phyloP scores from a whole-genome alignment of 1,140 invertebrate species.

The Cotesia vestalis region DNA sequence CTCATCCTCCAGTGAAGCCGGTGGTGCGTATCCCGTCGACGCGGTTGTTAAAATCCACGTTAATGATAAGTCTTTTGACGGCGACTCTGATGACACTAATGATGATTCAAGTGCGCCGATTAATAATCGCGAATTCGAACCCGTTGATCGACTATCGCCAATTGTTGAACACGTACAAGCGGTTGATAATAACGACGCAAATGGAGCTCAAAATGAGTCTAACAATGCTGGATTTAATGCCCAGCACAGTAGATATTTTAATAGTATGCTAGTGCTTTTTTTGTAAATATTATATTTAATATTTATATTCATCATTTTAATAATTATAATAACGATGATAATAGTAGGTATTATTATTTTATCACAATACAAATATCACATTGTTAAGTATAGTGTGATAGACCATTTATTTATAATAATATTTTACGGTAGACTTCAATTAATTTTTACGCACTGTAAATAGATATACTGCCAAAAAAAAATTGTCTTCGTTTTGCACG shows the following conservation, averaged over 20 bases:
- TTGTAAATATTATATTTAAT: conserved; percentile 52
- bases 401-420: no score
- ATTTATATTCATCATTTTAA: conserved; percentile 21
- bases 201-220: conserved; percentile 52
- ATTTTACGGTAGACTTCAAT: no score
- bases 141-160: conserved; percentile 54
- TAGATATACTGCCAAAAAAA: no score
- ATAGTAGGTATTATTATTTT: conserved; percentile 19
- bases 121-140: conserved; percentile 25
- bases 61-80: conserved; percentile 53
- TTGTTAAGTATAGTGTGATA: neutral
- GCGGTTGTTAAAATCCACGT: conserved; percentile 57
- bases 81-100: conserved; percentile 55
- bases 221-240: conserved; percentile 30
- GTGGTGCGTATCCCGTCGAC: conserved; percentile 49
- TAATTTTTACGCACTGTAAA: no score
- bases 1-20: conserved; percentile 42
- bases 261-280: conserved; percentile 61
- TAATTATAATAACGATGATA: conserved; percentile 20
- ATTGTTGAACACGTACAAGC: conserved; percentile 58
- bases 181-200: conserved; percentile 49
- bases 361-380: neutral
- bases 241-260: conserved; percentile 56
- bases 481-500: neutral
- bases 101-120: conserved; percentile 42